Conservation (phyloP, 2,888 invertebrate species). For the Polydesmus complanatus region DNA sequence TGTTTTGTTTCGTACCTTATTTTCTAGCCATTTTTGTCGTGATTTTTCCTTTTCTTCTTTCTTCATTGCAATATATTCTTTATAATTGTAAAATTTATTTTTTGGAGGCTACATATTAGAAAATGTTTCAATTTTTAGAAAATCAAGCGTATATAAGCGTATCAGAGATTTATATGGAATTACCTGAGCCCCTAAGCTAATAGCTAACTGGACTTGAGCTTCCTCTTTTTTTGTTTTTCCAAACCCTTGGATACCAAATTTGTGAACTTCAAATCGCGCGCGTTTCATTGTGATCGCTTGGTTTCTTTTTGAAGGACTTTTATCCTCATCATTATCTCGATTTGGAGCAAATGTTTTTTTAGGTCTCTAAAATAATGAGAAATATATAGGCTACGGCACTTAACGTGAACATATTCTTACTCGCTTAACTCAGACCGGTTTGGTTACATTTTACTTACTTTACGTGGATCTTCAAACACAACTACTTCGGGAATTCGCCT, state of each 20-base stretch:
- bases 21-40: neutral
- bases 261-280: constrained; percentile 64
- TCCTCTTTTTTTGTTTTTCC: constrained; percentile 53
- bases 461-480: neutral
- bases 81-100: neutral
- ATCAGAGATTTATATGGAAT: neutral
- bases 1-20: too few relatives aligned
- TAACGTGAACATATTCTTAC: too few relatives aligned
- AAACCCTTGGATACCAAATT: constrained; percentile 67
- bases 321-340: too few relatives aligned
- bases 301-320: too few relatives aligned
- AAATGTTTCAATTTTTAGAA: neutral
- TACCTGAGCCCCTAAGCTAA: constrained; percentile 65
- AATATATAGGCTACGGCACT: too few relatives aligned
- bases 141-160: neutral
- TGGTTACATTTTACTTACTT: too few relatives aligned
- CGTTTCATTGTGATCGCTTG: neutral
- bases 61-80: neutral
- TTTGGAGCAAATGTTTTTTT: too few relatives aligned
- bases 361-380: too few relatives aligned
- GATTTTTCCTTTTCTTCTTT: neutral
- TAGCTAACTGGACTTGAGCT: constrained; percentile 60
- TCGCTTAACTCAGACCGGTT: too few relatives aligned
- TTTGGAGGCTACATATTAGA: neutral
- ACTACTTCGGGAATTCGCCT: neutral